phyloP scores from a whole-genome alignment of 2,113 vertebrate genomes.

The Craseonycteris thonglongyai region DNA sequence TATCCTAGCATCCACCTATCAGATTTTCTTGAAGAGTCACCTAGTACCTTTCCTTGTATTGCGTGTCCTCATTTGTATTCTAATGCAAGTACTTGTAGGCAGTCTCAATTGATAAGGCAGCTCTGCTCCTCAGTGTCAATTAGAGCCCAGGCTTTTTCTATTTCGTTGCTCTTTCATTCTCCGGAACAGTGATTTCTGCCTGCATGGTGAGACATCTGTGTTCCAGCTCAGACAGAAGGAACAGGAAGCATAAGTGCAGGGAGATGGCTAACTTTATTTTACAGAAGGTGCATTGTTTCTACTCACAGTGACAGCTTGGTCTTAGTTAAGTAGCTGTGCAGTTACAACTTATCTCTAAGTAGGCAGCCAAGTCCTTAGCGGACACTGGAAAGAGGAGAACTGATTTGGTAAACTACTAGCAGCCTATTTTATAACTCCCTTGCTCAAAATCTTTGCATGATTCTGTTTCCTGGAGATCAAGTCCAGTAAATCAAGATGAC shows the following conservation, averaged over 20 bases:
- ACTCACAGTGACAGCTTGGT: background rate
- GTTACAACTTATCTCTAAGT: too few species aligned
- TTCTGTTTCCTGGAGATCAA: background rate
- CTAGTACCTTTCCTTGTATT: background rate
- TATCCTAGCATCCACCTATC: too few species aligned
- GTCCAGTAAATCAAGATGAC: too few species aligned
- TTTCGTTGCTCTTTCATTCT: background rate
- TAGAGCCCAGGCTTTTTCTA: background rate
- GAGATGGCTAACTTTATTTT: too few species aligned
- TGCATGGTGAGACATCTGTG: background rate
- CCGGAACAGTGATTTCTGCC: background rate
- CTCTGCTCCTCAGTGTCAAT: background rate
- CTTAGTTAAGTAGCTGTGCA: too few species aligned
- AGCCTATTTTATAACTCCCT: background rate
- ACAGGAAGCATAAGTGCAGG: too few species aligned
- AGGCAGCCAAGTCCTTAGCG: background rate
- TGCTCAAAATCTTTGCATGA: background rate
- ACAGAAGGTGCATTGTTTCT: background rate
- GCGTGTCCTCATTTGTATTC: background rate
- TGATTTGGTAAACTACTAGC: background rate
- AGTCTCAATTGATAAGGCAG: too few species aligned
- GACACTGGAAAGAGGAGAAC: too few species aligned
- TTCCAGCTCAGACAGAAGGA: background rate
- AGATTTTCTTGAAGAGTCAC: background rate
- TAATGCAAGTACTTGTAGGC: fast-evolving